phyloP scores from a whole-genome alignment of 2,113 vertebrate genomes.

The Mustela nigripes region DNA sequence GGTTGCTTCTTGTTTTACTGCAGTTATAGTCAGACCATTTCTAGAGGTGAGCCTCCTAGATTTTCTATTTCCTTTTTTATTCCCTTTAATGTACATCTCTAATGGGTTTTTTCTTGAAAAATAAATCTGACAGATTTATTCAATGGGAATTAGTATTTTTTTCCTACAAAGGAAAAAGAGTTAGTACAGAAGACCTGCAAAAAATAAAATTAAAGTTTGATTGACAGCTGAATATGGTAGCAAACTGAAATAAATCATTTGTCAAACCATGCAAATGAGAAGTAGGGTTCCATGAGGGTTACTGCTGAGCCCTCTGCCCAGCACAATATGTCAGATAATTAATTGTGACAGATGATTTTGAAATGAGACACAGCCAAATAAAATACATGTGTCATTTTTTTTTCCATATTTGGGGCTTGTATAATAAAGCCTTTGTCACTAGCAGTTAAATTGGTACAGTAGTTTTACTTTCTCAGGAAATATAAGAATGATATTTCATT shows the following conservation, averaged over 20 bases:
- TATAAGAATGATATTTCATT: not conserved
- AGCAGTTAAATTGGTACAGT: not conserved
- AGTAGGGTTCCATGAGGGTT: not conserved
- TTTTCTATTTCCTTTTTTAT: not conserved
- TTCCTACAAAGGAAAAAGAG: not conserved
- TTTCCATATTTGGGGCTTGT: not conserved
- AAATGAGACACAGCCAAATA: not conserved
- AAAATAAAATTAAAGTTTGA: not conserved
- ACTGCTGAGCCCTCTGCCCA: not conserved
- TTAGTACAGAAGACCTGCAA: not conserved
- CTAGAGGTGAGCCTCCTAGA: not conserved
- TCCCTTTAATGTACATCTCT: not conserved
- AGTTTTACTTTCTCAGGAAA: not conserved
- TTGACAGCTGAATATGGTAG: not conserved
- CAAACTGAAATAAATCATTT: constrained; percentile 5
- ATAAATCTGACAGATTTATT: not conserved
- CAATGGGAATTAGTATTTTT: not conserved
- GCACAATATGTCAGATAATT: not conserved
- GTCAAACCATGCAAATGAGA: not conserved
- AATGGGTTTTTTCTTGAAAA: not conserved
- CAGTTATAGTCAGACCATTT: not conserved
- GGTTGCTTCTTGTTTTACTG: not conserved
- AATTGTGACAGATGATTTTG: not conserved
- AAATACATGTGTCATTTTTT: not conserved
- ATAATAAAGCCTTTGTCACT: not conserved